Evolutionary conservation across 2,888 invertebrate genomes (phyloP), one percentile per base, ranked within the genome.

Genomic region (Onchidella celtica): DNA sequence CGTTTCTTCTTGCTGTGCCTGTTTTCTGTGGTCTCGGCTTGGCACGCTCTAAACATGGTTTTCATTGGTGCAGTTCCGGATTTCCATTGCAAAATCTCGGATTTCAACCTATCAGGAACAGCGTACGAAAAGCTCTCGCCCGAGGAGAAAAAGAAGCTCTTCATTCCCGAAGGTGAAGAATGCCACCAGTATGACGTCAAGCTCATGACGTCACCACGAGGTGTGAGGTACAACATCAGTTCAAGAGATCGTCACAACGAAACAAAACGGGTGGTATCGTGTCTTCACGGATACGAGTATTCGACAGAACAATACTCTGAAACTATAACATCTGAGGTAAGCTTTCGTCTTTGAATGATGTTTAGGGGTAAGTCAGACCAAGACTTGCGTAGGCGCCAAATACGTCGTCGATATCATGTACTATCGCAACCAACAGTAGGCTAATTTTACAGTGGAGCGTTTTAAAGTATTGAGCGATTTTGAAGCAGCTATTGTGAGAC

Each of bases 1-100:
- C 94, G 97, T 29, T 97, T 97, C 95, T 95, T 97, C 77, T 96
- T 98, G 82, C 97, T 97, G 89, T 94, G 97, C 84, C 97, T 97
- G 29, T 97, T 97, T 2, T 97, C 97, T 90, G 95, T 98, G 88
- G 97, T 97, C 0, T 97, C 97, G 90, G 97, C 97, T 47, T 97
- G 97, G 94, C 96, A 97, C 93, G 97, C 97, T 4, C 97, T 98
- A 93, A 97, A 97, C 94, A 97, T 97, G 93, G 95, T 98, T 57
- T 98, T 98, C 94, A 97, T 98, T 96, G 95, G 97, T 3, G 96
- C 97, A 89, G 95, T 96, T 40, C 97, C 97, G 0, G 95, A 96
- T 66, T 96, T 97, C 94, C 97, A 97, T 97, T 98, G 97, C 68
- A 57, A 73, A 21, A 24, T 81, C 24, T 75, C 69, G 32, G 76